phyloP scores from a whole-genome alignment of 2,888 invertebrate species.

The Cryptophagus acutangulus region DNA sequence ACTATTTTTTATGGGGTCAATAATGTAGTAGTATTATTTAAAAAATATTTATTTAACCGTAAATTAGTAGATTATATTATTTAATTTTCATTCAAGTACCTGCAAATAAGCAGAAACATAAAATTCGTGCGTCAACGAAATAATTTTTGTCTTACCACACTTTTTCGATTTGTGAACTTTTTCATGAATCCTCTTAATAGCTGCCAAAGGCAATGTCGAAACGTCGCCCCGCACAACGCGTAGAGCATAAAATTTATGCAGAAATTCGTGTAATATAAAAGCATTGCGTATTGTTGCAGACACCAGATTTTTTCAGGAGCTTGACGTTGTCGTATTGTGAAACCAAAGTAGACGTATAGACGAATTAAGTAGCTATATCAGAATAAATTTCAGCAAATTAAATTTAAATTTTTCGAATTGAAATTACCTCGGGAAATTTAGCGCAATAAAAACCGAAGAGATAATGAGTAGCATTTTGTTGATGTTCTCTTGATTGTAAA shows the following conservation, averaged over 20 bases:
- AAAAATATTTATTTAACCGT: no score
- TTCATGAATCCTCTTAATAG: no score
- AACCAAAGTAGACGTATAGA: slow-evolving; percentile 51
- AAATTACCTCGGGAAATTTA: slow-evolving; percentile 59
- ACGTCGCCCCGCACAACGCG: slow-evolving; percentile 58
- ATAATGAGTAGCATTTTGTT: slow-evolving; percentile 64
- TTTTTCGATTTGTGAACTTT: no score
- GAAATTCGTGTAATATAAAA: slow-evolving; percentile 62
- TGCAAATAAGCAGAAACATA: no score
- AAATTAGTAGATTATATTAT: no score
- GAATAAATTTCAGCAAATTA: slow-evolving; percentile 6
- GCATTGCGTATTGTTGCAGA: slow-evolving; percentile 56
- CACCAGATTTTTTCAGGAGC: slow-evolving; percentile 50
- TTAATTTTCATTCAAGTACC: no score
- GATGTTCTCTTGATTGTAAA: slow-evolving; percentile 54
- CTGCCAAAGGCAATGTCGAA: slow-evolving; percentile 50
- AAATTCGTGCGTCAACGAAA: no score
- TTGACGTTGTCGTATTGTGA: slow-evolving; percentile 47
- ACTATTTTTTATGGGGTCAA: no score
- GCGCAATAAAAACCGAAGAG: slow-evolving; percentile 59
- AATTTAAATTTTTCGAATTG: slow-evolving; percentile 1
- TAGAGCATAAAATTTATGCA: slow-evolving; percentile 61
- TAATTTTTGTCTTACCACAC: no score
- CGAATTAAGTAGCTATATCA: slow-evolving; percentile 52
- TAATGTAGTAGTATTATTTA: no score